These are phyloP conservation scores for Gadus chalcogrammus DNA, from an alignment of 2,113 vertebrate species.

Conservation along the genomic window DNA sequence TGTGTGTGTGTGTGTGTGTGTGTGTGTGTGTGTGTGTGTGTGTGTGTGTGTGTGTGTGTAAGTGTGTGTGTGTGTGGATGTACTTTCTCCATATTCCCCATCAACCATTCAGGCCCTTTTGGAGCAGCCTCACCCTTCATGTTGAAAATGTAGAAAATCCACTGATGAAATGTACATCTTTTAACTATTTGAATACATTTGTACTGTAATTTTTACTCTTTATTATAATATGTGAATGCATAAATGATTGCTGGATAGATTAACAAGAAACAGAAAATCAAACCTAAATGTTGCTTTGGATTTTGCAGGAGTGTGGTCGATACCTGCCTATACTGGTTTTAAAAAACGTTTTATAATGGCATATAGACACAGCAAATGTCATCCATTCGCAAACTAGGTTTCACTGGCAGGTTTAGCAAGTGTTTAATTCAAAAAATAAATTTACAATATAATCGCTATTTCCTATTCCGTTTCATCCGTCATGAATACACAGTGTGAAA, in stretches of 20 bases:
- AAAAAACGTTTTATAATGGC: neutral
- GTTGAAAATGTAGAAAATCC: too few relatives aligned
- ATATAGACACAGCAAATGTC: too few relatives aligned
- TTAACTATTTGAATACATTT: neutral
- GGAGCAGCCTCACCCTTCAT: conserved; percentile 4
- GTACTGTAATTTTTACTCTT: too few relatives aligned
- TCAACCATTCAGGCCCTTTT: neutral
- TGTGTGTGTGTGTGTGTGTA: neutral
- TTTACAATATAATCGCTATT: neutral
- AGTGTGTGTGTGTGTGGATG: neutral
- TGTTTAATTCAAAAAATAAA: neutral
- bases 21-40: conserved; percentile 1
- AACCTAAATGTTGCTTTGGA: too few relatives aligned
- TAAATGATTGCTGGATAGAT: too few relatives aligned
- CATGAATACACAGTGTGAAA: neutral
- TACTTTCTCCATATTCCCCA: neutral
- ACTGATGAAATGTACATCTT: too few relatives aligned
- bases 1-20: neutral
- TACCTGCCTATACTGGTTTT: neutral
- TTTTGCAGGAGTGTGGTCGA: neutral
- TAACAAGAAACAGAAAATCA: too few relatives aligned
- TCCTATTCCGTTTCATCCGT: neutral
- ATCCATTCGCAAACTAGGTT: neutral
- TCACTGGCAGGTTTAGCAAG: neutral
- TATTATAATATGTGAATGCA: too few relatives aligned